Percentiles rank a stretch among this genome's conserved stretches.
Conservation (phyloP, 2,113 vertebrate species). For the Tiliqua scincoides region DNA sequence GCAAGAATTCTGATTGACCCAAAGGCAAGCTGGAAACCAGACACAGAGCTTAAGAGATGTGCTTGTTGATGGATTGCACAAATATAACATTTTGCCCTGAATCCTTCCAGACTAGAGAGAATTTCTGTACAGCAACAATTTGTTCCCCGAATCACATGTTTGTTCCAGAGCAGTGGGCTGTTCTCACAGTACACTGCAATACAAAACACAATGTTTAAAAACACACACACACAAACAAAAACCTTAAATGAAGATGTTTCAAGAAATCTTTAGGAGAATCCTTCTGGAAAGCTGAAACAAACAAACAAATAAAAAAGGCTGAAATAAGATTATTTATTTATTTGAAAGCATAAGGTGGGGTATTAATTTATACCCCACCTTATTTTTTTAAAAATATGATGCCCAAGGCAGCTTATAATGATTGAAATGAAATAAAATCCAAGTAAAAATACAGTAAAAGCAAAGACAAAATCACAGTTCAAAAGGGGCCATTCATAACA, state of each 20-base stretch:
- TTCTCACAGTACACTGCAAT: background rate
- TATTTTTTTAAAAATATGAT: no score
- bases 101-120: background rate
- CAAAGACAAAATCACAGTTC: no score
- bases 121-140: background rate
- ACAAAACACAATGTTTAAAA: background rate
- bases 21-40: background rate
- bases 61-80: background rate
- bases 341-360: no score
- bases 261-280: background rate
- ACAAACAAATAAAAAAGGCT: no score
- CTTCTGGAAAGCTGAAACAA: constrained; percentile 12
- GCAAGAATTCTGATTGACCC: no score
- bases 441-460: no score
- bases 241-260: background rate
- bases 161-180: background rate
- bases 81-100: background rate
- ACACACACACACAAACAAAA: background rate
- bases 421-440: no score
- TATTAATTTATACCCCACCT: no score
- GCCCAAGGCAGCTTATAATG: no score
- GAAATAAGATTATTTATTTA: no score
- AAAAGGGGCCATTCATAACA: no score
- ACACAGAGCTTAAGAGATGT: background rate
- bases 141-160: background rate